Base-by-base conservation (phyloP, 2,113 vertebrate species). In the Lamprologus tigripictilis region DNA sequence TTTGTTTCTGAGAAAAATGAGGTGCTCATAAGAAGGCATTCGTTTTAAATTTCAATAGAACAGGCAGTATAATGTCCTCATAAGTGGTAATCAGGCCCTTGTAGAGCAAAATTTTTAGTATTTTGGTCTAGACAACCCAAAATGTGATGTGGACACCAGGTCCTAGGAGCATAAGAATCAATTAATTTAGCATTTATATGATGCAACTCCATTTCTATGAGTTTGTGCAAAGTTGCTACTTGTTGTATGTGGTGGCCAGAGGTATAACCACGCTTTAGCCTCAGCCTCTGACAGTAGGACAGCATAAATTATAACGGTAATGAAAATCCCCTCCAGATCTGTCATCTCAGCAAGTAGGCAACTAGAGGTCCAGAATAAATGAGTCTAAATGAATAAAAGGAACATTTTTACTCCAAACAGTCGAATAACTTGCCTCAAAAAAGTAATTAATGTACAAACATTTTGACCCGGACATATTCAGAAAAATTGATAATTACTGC, bases 21-120 rank as follows among this genome's bases (percentile, higher is more conserved):
- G 57, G 26, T 61, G 0, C 14, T 61, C 57, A 61, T 61, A 31
- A 10, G 57, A 61, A 6, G 57, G 3, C 26, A 61, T 61, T 61
- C 0, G 0, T 61, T 31, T 61, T 10, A 1, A 31, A 61, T 61
- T 31, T 61, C 1, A 5, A 61, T 31, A 6, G 57, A 61, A 61
- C 14, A 17, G 8, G 14, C 57, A 61, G 26, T 31, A 61, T 61
- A 61, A 61, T 61, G 26, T 61, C 57, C 57, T 61, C 57, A 61
- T 61, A 61, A 61, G 26, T 61, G 26, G 26, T 31, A 31, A 31
- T 61, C 26, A 31, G 57, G 57, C 57, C 57, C 14, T 17, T 17
- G 26, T 31, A 61, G 57, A 17, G 57, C 57, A 31, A 31, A 61
- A 31, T 3, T 1, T 17, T 31, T 17, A 3, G 26, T 61, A 61